Evolutionary conservation across 2,888 invertebrate species (phyloP), one percentile per base, ranked within the genome.

Genomic region (Drepanosiphum platanoidis): DNA sequence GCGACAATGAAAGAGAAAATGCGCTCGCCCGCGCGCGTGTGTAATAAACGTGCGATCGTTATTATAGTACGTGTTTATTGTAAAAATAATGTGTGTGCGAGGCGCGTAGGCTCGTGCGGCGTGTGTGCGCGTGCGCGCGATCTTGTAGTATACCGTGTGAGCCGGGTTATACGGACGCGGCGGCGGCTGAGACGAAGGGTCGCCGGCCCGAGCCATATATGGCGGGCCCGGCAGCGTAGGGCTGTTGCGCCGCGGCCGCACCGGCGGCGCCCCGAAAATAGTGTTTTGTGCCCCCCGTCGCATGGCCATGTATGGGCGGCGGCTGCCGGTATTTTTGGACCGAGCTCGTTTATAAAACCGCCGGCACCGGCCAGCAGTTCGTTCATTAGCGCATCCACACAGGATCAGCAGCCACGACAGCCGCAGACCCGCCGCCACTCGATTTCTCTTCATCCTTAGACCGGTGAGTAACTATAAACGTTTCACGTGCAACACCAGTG

Each of bases 241-340:
- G 77, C 58, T 61, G 58, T 39, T 15, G 71, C 71, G 79, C 34
- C 0, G 32, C 68, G 36, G 46, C 61, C 58, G 61, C 70, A 70
- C 36, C 71, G 82, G 64, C 83, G 64, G 83, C 74, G 83, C 84
- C 84, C 84, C 84, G 84, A 84, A 84, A 84, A 84, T 84, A 84
- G 84, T 84, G 84, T 84, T 58, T 52, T 39, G 84, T 68, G 84
- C 84, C 84, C 84, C 84, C 84, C 80, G 70, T 80, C 71, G 72
- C 81, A 80, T 72, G 52, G 86, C 86, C 86, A 80, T 81, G 80
- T 86, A 86, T 74, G 86, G 86, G 64, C 74, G 86, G 80, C 80
- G 82, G 79, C 66, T 39, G 82, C 46, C 46, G 81, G 81, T 81
- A 77, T 84, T 84, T 84, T 84, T 75, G 84, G 75, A 68, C 77